phyloP scores from a whole-genome alignment of 2,888 invertebrate species.

The Acronicta psi region DNA sequence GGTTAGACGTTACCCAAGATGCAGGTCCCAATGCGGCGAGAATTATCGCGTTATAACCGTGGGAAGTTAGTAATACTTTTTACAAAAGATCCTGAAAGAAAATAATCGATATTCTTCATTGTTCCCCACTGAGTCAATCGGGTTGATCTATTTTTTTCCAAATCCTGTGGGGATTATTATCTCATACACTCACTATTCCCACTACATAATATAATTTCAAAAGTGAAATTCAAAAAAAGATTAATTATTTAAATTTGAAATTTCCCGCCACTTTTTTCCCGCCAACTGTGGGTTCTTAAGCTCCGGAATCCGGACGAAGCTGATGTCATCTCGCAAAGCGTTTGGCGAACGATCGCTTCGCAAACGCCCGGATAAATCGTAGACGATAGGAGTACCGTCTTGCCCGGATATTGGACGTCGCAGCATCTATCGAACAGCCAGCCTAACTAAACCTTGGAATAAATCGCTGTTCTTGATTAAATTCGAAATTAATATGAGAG shows the following conservation, averaged over 20 bases:
- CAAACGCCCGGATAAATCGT: constrained; percentile 46
- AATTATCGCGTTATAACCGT: no score
- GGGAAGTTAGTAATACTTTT: no score
- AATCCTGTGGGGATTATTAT: no score
- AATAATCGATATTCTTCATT: no score
- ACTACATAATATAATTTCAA: no score
- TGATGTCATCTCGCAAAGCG: constrained; percentile 51
- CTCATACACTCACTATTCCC: no score
- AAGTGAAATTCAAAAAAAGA: neutral
- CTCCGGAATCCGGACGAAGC: constrained; percentile 41
- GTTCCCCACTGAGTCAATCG: no score
- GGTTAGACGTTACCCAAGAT: no score
- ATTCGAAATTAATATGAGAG: constrained; percentile 16
- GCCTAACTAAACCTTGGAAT: constrained; percentile 30
- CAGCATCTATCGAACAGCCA: constrained; percentile 35
- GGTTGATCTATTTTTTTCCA: no score
- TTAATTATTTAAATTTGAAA: neutral
- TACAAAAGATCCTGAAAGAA: no score
- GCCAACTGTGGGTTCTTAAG: constrained; percentile 25
- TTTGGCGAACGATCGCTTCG: constrained; percentile 30
- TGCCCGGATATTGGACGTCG: constrained; percentile 54
- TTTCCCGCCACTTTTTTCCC: constrained; percentile 5
- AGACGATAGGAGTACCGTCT: constrained; percentile 21
- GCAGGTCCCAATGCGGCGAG: no score
- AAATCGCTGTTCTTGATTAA: constrained; percentile 30